Base-by-base conservation (phyloP, 2,797 vertebrate genomes). In the Hippopotamyrus pictus region DNA sequence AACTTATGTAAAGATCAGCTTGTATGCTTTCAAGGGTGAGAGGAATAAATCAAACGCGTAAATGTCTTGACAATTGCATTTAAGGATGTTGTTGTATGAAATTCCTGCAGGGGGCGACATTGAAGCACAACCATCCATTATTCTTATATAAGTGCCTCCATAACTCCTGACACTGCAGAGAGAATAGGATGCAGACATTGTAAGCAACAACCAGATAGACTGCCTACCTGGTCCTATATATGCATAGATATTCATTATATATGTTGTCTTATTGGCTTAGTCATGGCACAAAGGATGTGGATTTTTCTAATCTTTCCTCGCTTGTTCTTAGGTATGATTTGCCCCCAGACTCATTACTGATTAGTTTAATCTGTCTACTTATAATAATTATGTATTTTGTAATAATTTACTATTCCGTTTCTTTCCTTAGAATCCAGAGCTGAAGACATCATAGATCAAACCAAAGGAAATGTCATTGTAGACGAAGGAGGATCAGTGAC, bases 401-500 rank as follows among this genome's bases (percentile, higher is more conserved):
- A 54, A 54, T 54, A 17, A 54, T 8, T 54, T 3, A 51, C n/a
- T n/a, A n/a, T n/a, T n/a, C n/a, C n/a, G n/a, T n/a, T n/a, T n/a
- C n/a, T n/a, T n/a, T 19, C 53, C 53, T 57, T 57, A n/a, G 53
- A 57, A 19, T 57, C 17, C 17, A 57, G 53, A 57, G 5, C 53
- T 57, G 53, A 57, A 57, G 53, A 57, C 17, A 19, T 19, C 14
- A 57, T 57, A 57, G 1, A 57, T 19, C 14, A 57, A 57, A 57
- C 14, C 17, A 57, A 5, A 57, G 53, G 41, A 79, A 41, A 59
- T 86, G 19, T 91, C 25, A 91, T 86, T 83, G 12, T 17, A n/a
- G 2, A 65, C 37, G 90, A 92, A 73, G 90, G 89, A 57, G 22
- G 90, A 48, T 0, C 29, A 12, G 89, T 90, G 33, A 92, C 29